These are phyloP conservation scores for Platygyra sinensis DNA, from an alignment of 64 coral and sea anemone genomes.

Conservation along the genomic window DNA sequence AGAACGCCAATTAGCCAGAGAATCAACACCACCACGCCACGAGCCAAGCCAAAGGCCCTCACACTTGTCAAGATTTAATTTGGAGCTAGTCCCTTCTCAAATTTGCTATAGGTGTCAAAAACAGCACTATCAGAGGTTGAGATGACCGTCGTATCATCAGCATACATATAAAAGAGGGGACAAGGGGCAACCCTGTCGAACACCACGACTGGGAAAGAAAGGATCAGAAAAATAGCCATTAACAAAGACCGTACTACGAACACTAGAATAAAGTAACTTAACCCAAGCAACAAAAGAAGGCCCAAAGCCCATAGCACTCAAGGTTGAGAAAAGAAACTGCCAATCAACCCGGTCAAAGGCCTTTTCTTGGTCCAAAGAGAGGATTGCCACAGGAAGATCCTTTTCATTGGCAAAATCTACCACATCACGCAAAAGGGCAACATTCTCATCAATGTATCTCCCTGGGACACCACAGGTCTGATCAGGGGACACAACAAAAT, in stretches of 20 bases:
- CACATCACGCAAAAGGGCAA: background rate
- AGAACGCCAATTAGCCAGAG: slow-evolving; percentile 5
- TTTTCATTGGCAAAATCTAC: no score
- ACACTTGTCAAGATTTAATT: slow-evolving; percentile 34
- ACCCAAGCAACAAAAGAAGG: slow-evolving; percentile 27
- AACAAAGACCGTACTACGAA: background rate
- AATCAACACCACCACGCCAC: slow-evolving; percentile 3
- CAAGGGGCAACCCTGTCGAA: slow-evolving; percentile 70
- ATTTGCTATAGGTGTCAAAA: slow-evolving; percentile 8
- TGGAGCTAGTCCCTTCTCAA: slow-evolving; percentile 17
- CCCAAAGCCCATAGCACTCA: slow-evolving; percentile 33
- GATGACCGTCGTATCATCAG: slow-evolving; percentile 32
- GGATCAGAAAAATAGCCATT: slow-evolving; percentile 17
- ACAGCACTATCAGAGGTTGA: background rate
- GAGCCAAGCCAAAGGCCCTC: slow-evolving; percentile 46
- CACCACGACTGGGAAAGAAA: slow-evolving; percentile 43
- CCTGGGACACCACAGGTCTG: slow-evolving; percentile 30
- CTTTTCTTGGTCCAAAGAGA: slow-evolving; percentile 58
- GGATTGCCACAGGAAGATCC: background rate
- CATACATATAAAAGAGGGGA: slow-evolving; percentile 32
- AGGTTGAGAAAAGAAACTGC: background rate
- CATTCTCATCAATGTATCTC: slow-evolving; percentile 35
- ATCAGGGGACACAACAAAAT: background rate
- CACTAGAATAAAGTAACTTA: background rate
- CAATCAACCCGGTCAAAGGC: slow-evolving; percentile 61